Percentiles rank a stretch among this genome's conserved stretches.
Evolutionary conservation across 2,888 invertebrate species (phyloP).

Genomic region (Leucozona laternaria): DNA sequence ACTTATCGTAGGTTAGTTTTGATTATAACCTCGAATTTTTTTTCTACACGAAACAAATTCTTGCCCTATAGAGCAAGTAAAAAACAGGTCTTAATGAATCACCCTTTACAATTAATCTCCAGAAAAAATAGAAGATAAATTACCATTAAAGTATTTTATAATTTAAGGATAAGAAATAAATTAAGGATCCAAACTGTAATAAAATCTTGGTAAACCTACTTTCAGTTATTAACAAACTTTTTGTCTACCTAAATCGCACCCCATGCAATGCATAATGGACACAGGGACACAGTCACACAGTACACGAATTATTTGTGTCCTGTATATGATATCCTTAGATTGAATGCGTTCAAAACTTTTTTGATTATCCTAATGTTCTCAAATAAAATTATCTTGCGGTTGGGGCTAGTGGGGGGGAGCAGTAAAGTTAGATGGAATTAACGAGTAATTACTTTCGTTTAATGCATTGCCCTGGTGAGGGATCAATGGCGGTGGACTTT

Average conservation of each 20-base stretch:
- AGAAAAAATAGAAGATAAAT: too few relatives aligned
- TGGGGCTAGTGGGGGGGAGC: not conserved
- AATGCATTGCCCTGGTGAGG: not conserved
- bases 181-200: not conserved
- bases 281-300: too few relatives aligned
- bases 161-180: not conserved
- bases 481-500: not conserved
- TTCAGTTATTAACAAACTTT: constrained; percentile 26
- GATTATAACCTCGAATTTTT: too few relatives aligned
- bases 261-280: not conserved
- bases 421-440: constrained; percentile 46
- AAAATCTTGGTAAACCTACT: not conserved
- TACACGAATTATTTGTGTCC: not conserved
- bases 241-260: not conserved
- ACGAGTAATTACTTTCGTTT: constrained; percentile 58
- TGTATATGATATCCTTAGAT: constrained; percentile 43
- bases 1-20: too few relatives aligned
- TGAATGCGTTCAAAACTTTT: constrained; percentile 70
- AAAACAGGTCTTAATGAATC: too few relatives aligned
- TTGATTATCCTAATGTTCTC: constrained; percentile 70
- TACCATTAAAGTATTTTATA: not conserved
- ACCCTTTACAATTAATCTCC: too few relatives aligned
- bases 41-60: too few relatives aligned
- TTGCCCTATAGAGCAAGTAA: too few relatives aligned
- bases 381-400: constrained; percentile 47